Evolutionary conservation across 2,113 vertebrate species (phyloP), one percentile per base, ranked within the genome.

Genomic region (Toxotes jaculatrix): DNA sequence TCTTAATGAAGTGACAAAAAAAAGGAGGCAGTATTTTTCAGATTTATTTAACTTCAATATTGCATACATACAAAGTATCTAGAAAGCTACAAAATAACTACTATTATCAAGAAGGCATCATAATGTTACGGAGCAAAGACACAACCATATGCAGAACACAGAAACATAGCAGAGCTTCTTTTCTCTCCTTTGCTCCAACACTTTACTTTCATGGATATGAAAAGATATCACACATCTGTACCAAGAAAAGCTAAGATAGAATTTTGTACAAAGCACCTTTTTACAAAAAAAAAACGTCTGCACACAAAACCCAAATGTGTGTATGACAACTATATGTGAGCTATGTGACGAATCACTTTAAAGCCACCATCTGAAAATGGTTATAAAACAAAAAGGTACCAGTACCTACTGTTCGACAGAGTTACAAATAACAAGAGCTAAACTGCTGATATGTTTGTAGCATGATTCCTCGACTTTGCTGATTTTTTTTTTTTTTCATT

Each of bases 11-110:
- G 63, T 11, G 61, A 79, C 27, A 70, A 85, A 40, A 73, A 71
- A 31, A 59, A 60, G 32, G 34, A 76, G 47, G 51, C 14, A 14
- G 23, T 53, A 47, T 89, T 93, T 91, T 97, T 93, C 77, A 94
- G 94, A 96, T 98, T 98, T 98, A 98, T 98, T 99, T 96, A 96
- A 96, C 95, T 97, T 97, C 95, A 97, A 98, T 98, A 97, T 96
- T 96, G 96, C 97, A 97, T 98, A 98, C 98, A 99, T 99, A 99
- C 96, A 98, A 99, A 99, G 96, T 96, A 97, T 97, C 97, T 99
- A 99, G 97, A 98, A 99, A 99, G 98, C 98, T 99, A 99, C 97
- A 99, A 99, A 99, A 99, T 98, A 96, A 97, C 96, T 97, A 99
- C 96, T 96, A 97, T 97, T 97, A 96, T 98, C 96, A 97, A 97